Conservation (phyloP, 2,888 invertebrate species). For the Stenchaetothrips biformis region DNA sequence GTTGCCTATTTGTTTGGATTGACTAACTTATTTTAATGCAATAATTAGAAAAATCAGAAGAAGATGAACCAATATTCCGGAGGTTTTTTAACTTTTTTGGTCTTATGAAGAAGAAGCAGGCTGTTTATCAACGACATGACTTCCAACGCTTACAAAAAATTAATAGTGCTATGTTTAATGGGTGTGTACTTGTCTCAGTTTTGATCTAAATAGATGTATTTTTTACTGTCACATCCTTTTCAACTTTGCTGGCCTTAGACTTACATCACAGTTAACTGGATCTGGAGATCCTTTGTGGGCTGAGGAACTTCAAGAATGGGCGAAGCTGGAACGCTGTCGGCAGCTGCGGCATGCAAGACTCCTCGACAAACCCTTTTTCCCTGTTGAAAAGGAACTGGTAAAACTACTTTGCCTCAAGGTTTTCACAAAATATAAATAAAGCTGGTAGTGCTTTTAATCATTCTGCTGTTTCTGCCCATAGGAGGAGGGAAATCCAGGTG, state of each 20-base stretch:
- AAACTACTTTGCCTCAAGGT: not conserved
- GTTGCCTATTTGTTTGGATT: not conserved
- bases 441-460: too few species aligned
- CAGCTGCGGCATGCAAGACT: conserved; percentile 6
- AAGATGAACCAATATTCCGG: not conserved
- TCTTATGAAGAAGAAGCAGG: not conserved
- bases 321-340: not conserved
- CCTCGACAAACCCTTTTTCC: conserved; percentile 3
- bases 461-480: not conserved
- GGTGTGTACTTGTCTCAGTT: not conserved
- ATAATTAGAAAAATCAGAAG: not conserved
- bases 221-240: not conserved
- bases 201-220: not conserved
- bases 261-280: not conserved
- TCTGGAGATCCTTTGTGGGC: conserved; percentile 9
- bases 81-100: not conserved
- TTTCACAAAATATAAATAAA: conserved; percentile 25
- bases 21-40: not conserved
- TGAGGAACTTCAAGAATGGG: not conserved
- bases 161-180: not conserved
- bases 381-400: conserved; percentile 4
- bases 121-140: not conserved
- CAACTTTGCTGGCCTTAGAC: not conserved
- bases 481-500: not conserved
- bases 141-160: not conserved